Percentiles rank a stretch among this genome's conserved stretches.
Conservation (phyloP, 2,113 vertebrate genomes). For the Geococcyx californianus region DNA sequence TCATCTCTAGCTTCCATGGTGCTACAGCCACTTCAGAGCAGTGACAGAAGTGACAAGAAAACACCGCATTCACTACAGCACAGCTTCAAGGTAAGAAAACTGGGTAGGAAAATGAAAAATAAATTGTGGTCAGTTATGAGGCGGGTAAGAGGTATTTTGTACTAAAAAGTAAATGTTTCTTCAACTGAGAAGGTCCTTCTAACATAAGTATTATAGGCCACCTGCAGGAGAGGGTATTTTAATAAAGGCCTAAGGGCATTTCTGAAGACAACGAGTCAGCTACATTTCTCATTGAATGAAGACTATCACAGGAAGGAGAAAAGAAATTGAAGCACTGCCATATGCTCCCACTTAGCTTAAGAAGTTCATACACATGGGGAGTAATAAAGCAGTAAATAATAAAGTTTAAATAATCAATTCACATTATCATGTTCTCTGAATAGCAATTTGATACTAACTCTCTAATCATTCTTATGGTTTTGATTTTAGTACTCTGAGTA, state of each 20-base stretch:
- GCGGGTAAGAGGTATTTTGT: neutral
- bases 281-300: neutral
- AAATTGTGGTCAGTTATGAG: neutral
- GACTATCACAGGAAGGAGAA: neutral
- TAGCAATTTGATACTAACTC: neutral
- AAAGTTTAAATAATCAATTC: neutral
- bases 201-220: neutral
- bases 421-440: neutral
- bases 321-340: neutral
- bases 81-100: neutral
- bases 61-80: neutral
- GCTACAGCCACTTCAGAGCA: neutral
- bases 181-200: neutral
- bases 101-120: neutral
- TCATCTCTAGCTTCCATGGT: neutral
- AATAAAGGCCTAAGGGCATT: neutral
- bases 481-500: neutral
- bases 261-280: neutral
- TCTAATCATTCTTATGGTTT: neutral
- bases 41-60: neutral
- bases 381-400: neutral
- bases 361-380: neutral
- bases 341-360: neutral
- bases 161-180: neutral
- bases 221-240: neutral